phyloP scores from a whole-genome alignment of 35 echinoderm and acorn worm species.

The Apostichopus japonicus region DNA sequence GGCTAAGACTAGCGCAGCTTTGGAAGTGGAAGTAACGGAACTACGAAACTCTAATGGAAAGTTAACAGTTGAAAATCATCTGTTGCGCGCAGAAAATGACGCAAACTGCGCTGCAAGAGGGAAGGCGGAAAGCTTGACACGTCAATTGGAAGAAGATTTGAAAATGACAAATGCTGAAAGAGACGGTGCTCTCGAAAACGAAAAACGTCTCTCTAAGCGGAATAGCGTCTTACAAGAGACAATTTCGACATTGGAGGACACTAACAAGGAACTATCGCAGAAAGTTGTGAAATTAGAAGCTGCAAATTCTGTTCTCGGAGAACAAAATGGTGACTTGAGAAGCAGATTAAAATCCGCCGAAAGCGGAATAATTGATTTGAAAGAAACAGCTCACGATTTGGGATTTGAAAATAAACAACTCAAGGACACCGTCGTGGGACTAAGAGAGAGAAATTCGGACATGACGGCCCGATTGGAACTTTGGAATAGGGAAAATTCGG shows the following conservation, averaged over 20 bases:
- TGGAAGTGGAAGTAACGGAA: slow-evolving; percentile 67
- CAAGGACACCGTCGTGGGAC: slow-evolving; percentile 53
- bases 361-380: slow-evolving; percentile 15
- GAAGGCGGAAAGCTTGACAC: slow-evolving; percentile 49
- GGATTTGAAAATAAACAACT: slow-evolving; percentile 62
- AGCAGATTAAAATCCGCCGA: slow-evolving; percentile 13
- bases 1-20: slow-evolving; percentile 51
- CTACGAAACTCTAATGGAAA: slow-evolving; percentile 53
- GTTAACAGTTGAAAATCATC: slow-evolving; percentile 60
- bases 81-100: slow-evolving; percentile 69
- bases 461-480: slow-evolving; percentile 59
- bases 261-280: slow-evolving; percentile 49
- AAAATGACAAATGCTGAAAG: slow-evolving; percentile 16
- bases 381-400: slow-evolving; percentile 35
- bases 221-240: slow-evolving; percentile 43
- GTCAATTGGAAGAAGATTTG: slow-evolving; percentile 54
- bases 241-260: slow-evolving; percentile 41
- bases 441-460: slow-evolving; percentile 61
- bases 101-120: slow-evolving; percentile 66
- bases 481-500: slow-evolving; percentile 64
- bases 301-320: slow-evolving; percentile 17
- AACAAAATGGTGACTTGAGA: slow-evolving; percentile 44
- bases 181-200: slow-evolving; percentile 23
- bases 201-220: slow-evolving; percentile 34
- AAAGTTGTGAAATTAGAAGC: slow-evolving; percentile 51